These are phyloP conservation scores for Andrena marginata DNA, from an alignment of 2,888 invertebrate species.

Conservation along the genomic window DNA sequence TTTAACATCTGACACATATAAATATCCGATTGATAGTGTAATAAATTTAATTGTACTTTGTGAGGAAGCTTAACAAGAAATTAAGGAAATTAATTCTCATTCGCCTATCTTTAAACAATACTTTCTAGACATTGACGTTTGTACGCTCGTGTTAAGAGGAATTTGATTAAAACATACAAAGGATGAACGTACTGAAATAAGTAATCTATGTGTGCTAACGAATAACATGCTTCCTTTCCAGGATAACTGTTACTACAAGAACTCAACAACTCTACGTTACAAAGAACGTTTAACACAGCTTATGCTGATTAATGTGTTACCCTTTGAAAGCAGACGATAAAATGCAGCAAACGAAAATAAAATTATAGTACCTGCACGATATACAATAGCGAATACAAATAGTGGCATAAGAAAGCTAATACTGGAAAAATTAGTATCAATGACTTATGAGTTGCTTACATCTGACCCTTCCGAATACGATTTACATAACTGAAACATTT, in stretches of 20 bases:
- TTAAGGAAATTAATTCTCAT: conserved; percentile 12
- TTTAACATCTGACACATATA: conserved; percentile 4
- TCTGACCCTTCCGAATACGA: conserved; percentile 85
- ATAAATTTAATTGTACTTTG: not conserved
- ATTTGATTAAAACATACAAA: conserved; percentile 9
- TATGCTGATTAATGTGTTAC: conserved; percentile 47
- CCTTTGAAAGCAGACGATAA: conserved; percentile 44
- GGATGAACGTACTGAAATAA: conserved; percentile 23
- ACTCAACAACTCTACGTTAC: conserved; percentile 7
- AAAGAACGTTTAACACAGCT: conserved; percentile 17
- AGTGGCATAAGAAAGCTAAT: conserved; percentile 68
- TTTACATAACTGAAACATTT: conserved; percentile 84
- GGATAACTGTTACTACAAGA: conserved; percentile 4
- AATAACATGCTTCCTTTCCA: conserved; percentile 38
- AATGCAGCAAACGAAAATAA: conserved; percentile 63
- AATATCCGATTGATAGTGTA: conserved; percentile 5
- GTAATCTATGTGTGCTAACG: conserved; percentile 11
- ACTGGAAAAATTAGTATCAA: conserved; percentile 67
- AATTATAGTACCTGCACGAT: conserved; percentile 67
- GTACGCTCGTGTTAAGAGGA: conserved; percentile 19
- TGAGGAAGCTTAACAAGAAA: not conserved
- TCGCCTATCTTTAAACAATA: not conserved
- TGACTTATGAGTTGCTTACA: conserved; percentile 83
- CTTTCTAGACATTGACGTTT: conserved; percentile 1
- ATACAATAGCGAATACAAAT: conserved; percentile 68